Percentiles rank a stretch among this genome's conserved stretches.
These are phyloP conservation scores for Lepus americanus DNA, from an alignment of 2,113 vertebrate genomes.

Conservation along the genomic window DNA sequence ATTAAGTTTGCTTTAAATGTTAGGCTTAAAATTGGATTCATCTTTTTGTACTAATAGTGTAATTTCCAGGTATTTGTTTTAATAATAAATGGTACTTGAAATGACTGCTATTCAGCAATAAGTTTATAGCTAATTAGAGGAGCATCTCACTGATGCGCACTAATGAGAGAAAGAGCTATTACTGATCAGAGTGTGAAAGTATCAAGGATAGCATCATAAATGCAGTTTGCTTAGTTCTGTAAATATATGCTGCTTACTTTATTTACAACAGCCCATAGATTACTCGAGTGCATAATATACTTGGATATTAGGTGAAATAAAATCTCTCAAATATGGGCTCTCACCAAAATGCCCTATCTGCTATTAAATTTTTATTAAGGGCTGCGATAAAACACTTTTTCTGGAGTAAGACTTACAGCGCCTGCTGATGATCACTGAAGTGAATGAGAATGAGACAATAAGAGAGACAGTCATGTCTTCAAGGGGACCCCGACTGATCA, in stretches of 20 bases:
- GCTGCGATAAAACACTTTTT: slow-evolving; percentile 67
- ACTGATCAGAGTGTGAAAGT: slow-evolving; percentile 71
- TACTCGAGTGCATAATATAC: slow-evolving; percentile 72
- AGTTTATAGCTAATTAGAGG: slow-evolving; percentile 81
- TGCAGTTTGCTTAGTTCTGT: slow-evolving; percentile 74
- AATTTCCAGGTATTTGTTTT: slow-evolving; percentile 83
- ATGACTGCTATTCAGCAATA: slow-evolving; percentile 72
- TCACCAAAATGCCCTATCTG: slow-evolving; percentile 61
- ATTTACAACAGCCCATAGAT: slow-evolving; percentile 73
- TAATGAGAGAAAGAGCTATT: slow-evolving; percentile 79
- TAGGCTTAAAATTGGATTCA: slow-evolving; percentile 72
- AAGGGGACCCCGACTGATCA: slow-evolving; percentile 5
- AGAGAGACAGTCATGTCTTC: slow-evolving; percentile 18
- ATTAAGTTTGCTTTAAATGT: slow-evolving; percentile 65
- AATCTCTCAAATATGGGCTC: slow-evolving; percentile 60
- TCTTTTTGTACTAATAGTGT: slow-evolving; percentile 73
- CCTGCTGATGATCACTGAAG: slow-evolving; percentile 60
- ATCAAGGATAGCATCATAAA: slow-evolving; percentile 69
- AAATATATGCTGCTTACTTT: slow-evolving; percentile 76
- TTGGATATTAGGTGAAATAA: slow-evolving; percentile 71
- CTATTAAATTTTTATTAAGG: slow-evolving; percentile 82
- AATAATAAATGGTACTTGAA: slow-evolving; percentile 76
- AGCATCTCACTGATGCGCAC: slow-evolving; percentile 42
- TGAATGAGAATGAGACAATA: slow-evolving; percentile 55
- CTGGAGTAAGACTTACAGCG: slow-evolving; percentile 61